These are phyloP conservation scores for Eulemur rubriventer DNA, from an alignment of 2,797 vertebrate genomes.

Conservation along the genomic window DNA sequence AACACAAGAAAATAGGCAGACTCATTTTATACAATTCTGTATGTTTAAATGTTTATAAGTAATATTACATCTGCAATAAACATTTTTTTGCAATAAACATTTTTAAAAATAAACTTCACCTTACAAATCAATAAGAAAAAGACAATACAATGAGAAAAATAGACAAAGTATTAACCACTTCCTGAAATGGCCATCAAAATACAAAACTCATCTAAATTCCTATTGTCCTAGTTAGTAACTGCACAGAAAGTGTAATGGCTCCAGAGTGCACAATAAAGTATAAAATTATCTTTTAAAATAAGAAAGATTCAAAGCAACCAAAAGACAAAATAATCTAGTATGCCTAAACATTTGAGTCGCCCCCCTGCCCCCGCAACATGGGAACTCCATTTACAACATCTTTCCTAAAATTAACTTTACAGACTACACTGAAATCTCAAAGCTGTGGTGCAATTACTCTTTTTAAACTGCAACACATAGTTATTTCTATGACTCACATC, in stretches of 20 bases:
- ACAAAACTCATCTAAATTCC: slow-evolving; percentile 9
- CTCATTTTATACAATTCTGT: background rate
- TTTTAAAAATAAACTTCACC: background rate
- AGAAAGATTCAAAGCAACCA: slow-evolving; percentile 17
- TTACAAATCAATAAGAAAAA: background rate
- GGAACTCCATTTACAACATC: background rate
- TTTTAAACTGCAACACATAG: slow-evolving; percentile 15
- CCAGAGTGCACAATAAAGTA: background rate
- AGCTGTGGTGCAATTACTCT: slow-evolving; percentile 20
- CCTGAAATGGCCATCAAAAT: slow-evolving; percentile 38
- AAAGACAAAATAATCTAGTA: slow-evolving; percentile 36
- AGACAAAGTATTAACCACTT: background rate
- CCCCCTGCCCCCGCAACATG: background rate
- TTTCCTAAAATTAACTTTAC: slow-evolving; percentile 57
- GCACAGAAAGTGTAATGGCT: background rate
- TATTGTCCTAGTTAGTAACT: background rate
- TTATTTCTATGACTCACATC: slow-evolving; percentile 49
- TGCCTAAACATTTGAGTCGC: background rate
- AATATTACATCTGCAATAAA: background rate
- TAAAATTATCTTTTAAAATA: background rate
- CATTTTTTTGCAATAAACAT: background rate
- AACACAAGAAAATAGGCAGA: background rate
- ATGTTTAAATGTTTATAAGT: slow-evolving; percentile 31
- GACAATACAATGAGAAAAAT: background rate
- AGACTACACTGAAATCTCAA: slow-evolving; percentile 21